These are phyloP conservation scores for Trididemnum clinides DNA, from an alignment of 23 tunicate genomes.

Conservation along the genomic window DNA sequence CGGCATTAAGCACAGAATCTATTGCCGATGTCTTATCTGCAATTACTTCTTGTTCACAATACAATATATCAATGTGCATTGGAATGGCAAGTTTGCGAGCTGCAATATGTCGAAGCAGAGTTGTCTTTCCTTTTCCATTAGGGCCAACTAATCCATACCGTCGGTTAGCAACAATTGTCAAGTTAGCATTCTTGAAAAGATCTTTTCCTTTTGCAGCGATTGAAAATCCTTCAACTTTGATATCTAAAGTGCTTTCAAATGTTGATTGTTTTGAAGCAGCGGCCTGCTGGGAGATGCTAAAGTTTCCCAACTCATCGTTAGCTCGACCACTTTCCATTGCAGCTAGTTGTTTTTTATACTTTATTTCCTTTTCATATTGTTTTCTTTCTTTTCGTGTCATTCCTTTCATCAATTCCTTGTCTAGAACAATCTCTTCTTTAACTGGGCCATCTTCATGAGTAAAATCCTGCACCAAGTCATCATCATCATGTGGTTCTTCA, in stretches of 20 bases:
- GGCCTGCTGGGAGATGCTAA: constrained; percentile 75
- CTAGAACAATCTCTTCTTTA: constrained; percentile 38
- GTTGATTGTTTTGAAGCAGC: background rate
- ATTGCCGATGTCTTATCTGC: constrained; percentile 94
- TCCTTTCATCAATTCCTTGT: constrained; percentile 80
- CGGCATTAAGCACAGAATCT: constrained; percentile 93
- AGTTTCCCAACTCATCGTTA: constrained; percentile 85
- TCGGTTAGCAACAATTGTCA: constrained; percentile 90
- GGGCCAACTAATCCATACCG: constrained; percentile 99
- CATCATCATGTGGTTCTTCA: constrained; percentile 20
- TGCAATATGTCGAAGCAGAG: constrained; percentile 88
- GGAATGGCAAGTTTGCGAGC: constrained; percentile 84
- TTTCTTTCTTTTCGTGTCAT: constrained; percentile 96
- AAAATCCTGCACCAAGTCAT: constrained; percentile 85
- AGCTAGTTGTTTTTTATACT: constrained; percentile 66
- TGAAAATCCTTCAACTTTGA: constrained; percentile 92
- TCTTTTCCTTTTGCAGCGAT: constrained; percentile 99
- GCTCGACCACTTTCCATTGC: constrained; percentile 74
- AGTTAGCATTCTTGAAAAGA: constrained; percentile 86
- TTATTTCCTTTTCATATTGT: constrained; percentile 71
- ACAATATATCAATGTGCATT: constrained; percentile 88
- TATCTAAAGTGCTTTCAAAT: constrained; percentile 72
- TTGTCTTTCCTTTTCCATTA: constrained; percentile 98
- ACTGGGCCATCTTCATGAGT: constrained; percentile 92
- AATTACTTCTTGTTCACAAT: constrained; percentile 97